Evolutionary conservation across 2,888 invertebrate genomes (phyloP), one percentile per base, ranked within the genome.

Genomic region (Druceiella hillmani): DNA sequence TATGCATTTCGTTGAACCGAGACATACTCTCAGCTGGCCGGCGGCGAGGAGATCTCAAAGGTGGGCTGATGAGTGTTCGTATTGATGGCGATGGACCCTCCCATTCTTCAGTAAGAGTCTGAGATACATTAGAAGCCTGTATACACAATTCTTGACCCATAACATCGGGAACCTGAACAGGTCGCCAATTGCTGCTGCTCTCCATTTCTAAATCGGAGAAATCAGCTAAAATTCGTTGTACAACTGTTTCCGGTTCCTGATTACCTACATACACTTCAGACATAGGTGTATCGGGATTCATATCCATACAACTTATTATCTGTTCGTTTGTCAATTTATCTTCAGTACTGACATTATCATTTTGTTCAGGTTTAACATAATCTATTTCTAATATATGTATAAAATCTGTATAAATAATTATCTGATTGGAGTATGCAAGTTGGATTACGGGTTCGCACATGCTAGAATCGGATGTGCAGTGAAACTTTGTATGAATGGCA

Each of bases 401-500:
- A 63, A 84, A 87, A 55, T 90, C 90, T 2, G 90, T 87, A 59
- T 90, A 88, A 34, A 91, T 78, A 30, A 91, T 79, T 40, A 88
- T 83, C 50, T 83, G 79, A 51, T 82, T 81, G 33, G 79, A 78
- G 53, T 81, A 81, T 5, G 80, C 79, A 30, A 83, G 64, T 54
- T 82, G 81, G 3, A 81, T 76, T 5, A 76, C 75, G 0, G 83
- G 81, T 50, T 81, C 79, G 53, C 86, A 86, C 59, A 77, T 75
- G 15, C 88, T 90, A 52, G 83, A 86, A 33, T 90, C 88, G 28
- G 86, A 81, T n/a, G 88, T 86, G 51, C 90, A 83, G 56, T 89
- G 88, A 60, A 92, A 91, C 57, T 87, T 88, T 50, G 91, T 90
- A 63, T 95, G 93, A 47, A 94, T 81, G 30, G 92, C 90, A 50